A percentile compares a stretch with the other conserved stretches of the same genome.
Conservation (phyloP, 92 coral and sea anemone species). For the Porites evermanni region DNA sequence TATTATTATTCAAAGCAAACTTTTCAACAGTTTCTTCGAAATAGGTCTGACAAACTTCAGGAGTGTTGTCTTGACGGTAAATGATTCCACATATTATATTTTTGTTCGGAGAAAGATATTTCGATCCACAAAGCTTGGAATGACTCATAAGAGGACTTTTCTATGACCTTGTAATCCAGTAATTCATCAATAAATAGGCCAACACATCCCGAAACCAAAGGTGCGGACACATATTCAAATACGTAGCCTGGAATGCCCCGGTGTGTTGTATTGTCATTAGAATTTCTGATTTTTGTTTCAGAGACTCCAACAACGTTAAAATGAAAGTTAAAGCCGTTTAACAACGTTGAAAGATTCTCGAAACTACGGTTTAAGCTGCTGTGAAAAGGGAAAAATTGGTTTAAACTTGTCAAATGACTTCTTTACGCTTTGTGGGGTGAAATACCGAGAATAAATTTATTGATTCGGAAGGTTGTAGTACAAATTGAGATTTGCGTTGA, state of each 20-base stretch:
- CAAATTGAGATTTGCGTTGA: too few species aligned
- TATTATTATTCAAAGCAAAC: not conserved
- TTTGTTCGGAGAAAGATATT: too few species aligned
- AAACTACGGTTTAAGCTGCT: constrained; percentile 16
- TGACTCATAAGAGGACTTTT: too few species aligned
- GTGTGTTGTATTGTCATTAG: not conserved
- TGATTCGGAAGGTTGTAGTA: too few species aligned
- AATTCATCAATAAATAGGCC: constrained; percentile 20
- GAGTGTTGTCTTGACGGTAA: not conserved
- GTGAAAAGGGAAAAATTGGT: not conserved
- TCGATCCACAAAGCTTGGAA: too few species aligned
- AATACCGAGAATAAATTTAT: too few species aligned
- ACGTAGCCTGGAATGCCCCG: constrained; percentile 17
- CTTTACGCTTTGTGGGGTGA: too few species aligned
- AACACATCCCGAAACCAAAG: constrained; percentile 29
- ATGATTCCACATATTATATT: not conserved
- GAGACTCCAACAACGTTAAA: constrained; percentile 24
- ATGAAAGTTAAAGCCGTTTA: constrained; percentile 11
- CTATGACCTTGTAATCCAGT: too few species aligned
- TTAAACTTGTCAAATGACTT: too few species aligned
- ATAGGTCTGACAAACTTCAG: not conserved
- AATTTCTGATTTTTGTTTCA: constrained; percentile 25
- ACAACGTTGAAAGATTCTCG: constrained; percentile 30
- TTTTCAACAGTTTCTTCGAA: not conserved
- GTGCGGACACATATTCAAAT: constrained; percentile 27